Evolutionary conservation across 2,113 vertebrate genomes (phyloP).

Genomic region (Xerus inauris): DNA sequence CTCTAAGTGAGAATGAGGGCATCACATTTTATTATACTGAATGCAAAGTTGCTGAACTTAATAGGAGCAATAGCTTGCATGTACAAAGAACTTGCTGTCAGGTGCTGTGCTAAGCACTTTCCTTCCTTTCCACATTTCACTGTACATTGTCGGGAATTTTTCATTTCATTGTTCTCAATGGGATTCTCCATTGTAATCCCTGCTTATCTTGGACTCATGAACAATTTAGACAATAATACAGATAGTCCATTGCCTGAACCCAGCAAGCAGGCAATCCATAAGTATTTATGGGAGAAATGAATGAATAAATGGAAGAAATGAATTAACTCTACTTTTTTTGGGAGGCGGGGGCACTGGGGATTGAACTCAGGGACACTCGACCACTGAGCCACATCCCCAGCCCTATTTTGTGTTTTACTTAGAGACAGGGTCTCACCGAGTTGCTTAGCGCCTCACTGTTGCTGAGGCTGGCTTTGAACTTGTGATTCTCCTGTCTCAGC

Average conservation of each 20-base stretch:
- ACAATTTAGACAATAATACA: neutral
- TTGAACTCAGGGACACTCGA: too few species aligned
- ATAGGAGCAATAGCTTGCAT: neutral
- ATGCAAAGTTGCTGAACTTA: neutral
- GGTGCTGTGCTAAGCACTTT: neutral
- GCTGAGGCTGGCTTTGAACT: too few species aligned
- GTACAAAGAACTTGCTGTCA: neutral
- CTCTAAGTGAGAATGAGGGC: neutral
- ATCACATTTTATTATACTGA: neutral
- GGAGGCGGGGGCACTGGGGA: too few species aligned
- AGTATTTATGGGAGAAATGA: neutral
- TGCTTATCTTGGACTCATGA: neutral
- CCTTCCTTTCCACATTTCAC: neutral
- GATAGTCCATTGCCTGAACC: neutral
- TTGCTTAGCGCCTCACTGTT: too few species aligned
- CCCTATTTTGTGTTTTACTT: too few species aligned
- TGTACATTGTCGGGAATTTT: neutral
- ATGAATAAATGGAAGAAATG: neutral
- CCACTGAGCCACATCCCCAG: too few species aligned
- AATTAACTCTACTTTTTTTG: neutral
- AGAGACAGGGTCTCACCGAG: too few species aligned
- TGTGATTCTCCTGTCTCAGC: too few species aligned
- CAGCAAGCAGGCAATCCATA: neutral
- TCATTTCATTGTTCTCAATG: neutral
- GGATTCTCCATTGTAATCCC: neutral